Conservation (phyloP, 2,888 invertebrate genomes). For the Chydorus sphaericus region DNA sequence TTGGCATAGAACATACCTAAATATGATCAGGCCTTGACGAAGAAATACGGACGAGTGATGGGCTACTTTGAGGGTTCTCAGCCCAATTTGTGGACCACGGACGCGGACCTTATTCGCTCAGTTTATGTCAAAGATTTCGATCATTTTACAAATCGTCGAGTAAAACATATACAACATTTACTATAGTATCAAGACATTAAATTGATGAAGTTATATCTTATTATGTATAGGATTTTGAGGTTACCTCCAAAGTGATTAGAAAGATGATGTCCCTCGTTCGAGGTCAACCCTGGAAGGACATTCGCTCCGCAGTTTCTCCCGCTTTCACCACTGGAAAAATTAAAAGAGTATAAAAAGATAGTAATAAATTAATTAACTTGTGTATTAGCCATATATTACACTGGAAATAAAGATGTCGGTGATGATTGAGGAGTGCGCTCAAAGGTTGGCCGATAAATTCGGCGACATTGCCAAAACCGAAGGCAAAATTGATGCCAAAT, state of each 20-base stretch:
- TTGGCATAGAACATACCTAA: slow-evolving; percentile 7
- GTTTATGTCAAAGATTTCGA: slow-evolving; percentile 15
- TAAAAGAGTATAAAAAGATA: slow-evolving; percentile 9
- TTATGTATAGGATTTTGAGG: not conserved
- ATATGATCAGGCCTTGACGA: not conserved
- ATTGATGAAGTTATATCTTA: not conserved
- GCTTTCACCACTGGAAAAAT: slow-evolving; percentile 15
- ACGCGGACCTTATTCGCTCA: slow-evolving; percentile 6
- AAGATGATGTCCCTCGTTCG: slow-evolving; percentile 5
- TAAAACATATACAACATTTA: not conserved
- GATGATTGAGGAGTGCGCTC: slow-evolving; percentile 1
- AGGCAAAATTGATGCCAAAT: slow-evolving; percentile 4
- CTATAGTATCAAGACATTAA: not conserved
- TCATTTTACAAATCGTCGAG: slow-evolving; percentile 12
- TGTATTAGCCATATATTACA: not conserved
- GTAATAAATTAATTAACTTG: not conserved
- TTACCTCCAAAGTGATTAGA: slow-evolving; percentile 10
- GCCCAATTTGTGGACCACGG: slow-evolving; percentile 10
- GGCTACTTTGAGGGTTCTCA: slow-evolving; percentile 11
- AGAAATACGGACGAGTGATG: slow-evolving; percentile 12
- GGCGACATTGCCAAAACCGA: not conserved
- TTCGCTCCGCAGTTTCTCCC: slow-evolving; percentile 11
- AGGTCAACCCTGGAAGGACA: slow-evolving; percentile 14
- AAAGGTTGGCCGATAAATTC: not conserved
- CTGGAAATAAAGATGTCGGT: slow-evolving; percentile 7